Evolutionary conservation across 2,113 vertebrate species (phyloP).

Genomic region (Harpagus bidentatus): DNA sequence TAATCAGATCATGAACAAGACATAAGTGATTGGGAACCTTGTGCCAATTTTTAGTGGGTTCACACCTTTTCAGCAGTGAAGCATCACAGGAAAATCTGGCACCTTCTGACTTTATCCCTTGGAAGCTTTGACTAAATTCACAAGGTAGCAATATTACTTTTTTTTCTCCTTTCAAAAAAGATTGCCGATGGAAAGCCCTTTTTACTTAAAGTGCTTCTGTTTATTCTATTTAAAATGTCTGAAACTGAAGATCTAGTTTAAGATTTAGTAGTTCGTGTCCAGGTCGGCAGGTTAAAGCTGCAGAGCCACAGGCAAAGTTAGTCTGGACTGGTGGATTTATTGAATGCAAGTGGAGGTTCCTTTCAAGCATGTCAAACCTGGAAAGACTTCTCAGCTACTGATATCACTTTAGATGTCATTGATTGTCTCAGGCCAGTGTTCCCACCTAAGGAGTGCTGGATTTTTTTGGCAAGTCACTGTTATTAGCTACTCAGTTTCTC

Average conservation of each 20-base stretch:
- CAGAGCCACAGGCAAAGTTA: neutral
- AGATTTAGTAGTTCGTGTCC: neutral
- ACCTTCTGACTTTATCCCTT: slow-evolving; percentile 18
- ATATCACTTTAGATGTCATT: neutral
- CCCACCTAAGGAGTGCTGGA: neutral
- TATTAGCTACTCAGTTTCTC: neutral
- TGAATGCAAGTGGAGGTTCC: neutral
- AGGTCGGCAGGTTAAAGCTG: neutral
- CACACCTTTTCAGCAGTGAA: neutral
- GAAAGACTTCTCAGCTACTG: neutral
- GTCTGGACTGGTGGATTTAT: neutral
- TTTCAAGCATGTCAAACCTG: neutral
- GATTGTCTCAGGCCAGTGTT: neutral
- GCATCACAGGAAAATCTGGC: neutral
- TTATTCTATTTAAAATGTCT: neutral
- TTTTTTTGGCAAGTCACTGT: neutral
- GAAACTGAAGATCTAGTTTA: neutral
- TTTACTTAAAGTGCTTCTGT: neutral
- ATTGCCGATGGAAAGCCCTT: neutral
- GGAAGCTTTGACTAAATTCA: slow-evolving; percentile 1
- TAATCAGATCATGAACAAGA: neutral
- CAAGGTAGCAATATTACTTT: neutral
- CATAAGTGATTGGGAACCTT: neutral
- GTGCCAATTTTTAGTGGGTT: neutral
- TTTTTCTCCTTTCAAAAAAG: neutral